Conservation (phyloP, 2,888 invertebrate genomes). For the Drosophila leonis region DNA sequence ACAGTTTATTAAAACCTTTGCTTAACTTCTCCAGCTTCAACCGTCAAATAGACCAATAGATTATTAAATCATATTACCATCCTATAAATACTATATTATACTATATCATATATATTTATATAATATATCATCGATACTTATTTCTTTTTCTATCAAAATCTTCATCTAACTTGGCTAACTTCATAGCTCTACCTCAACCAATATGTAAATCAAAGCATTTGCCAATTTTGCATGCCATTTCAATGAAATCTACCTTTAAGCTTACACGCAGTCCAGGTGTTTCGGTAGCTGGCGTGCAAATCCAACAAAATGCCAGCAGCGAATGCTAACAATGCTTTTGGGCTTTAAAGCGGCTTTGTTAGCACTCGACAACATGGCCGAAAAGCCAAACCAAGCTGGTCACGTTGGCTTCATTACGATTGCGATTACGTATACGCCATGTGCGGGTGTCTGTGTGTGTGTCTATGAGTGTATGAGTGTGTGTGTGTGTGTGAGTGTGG, state of each 20-base stretch:
- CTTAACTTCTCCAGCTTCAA: not conserved
- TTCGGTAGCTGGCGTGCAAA: conserved; percentile 17
- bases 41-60: not conserved
- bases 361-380: conserved; percentile 71
- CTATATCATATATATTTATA: not conserved
- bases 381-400: conserved; percentile 53
- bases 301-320: conserved; percentile 34
- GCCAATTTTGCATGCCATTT: not conserved
- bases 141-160: not conserved
- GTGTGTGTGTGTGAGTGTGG: conserved; percentile 46
- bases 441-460: conserved; percentile 7
- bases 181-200: not conserved
- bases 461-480: not conserved
- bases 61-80: not conserved
- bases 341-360: conserved; percentile 69
- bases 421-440: conserved; percentile 68
- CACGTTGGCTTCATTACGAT: conserved; percentile 49
- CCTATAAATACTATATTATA: not conserved
- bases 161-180: not conserved
- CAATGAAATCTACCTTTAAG: not conserved
- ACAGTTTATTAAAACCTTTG: too few species aligned
- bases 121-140: not conserved
- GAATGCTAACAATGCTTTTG: conserved; percentile 32
- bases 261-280: not conserved
- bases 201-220: not conserved